Evolutionary conservation across 2,888 invertebrate species (phyloP), one percentile per base, ranked within the genome.

Genomic region (Macrosoma leucophasiata): DNA sequence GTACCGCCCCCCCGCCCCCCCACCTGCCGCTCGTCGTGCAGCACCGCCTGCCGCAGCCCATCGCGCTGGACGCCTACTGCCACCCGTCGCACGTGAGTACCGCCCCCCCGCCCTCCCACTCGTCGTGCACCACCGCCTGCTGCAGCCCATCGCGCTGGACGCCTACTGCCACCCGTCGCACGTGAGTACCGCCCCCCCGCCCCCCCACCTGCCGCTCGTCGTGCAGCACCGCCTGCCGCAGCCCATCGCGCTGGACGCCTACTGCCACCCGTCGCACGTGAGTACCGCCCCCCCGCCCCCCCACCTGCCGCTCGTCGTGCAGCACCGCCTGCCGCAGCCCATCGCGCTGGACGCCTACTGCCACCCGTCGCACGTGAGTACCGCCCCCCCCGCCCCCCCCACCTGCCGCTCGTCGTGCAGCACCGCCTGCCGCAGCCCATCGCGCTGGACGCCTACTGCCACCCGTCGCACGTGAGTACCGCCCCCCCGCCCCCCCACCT

Each of bases 61-160:
- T 97, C 32, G 67, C 84, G 8, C 65, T 97, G 36, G 97, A 97
- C 62, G 87, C 92, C n/a, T 96, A 93, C 60, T 62, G 66, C 43
- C 60, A 69, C 1, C 70, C 69, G 38, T 41, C 72, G 4, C 69
- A 67, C 62, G 82, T 81, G 24, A 33, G 40, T 24, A n/a, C n/a
- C 92, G 91, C 71, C 77, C 98, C 30, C 88, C 89, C 14, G 97
- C 97, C 40, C 79, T 92, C 53, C 90, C 90, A 1, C 68, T 97
- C 43, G 67, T 92, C 21, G 68, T 96, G 9, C 87, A 89, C 48
- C 93, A 92, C 69, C 94, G 96, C 58, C 78, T 98, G 27, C 75
- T 89, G 39, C 88, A 86, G 38, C 84, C 90, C 29, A 78, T 97
- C 32, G 67, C 84, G 8, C 65, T 97, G 36, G 97, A 97, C 62